A percentile compares a stretch with the other conserved stretches of the same genome.
Evolutionary conservation across 37 sponge, comb jelly and placozoan genomes (phyloP).

Genomic region (Theonella swinhoei): DNA sequence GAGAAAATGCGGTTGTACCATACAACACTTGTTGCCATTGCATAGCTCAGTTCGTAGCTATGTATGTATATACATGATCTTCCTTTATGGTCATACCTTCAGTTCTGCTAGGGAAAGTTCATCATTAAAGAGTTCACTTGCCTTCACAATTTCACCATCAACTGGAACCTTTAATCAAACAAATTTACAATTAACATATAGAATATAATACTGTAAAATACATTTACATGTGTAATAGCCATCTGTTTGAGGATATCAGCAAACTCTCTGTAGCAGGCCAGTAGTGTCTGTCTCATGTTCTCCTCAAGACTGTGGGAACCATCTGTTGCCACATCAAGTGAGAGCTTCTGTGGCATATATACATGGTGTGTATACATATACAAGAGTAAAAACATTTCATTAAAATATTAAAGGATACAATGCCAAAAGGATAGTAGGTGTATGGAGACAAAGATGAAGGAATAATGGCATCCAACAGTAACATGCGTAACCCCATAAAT

Average conservation of each 20-base stretch:
- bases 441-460: too few species aligned
- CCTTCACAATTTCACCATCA: conserved; percentile 73
- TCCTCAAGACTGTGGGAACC: conserved; percentile 79
- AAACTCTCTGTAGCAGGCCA: conserved; percentile 77
- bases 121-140: conserved; percentile 58
- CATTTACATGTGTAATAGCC: conserved; percentile 66
- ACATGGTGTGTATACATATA: too few species aligned
- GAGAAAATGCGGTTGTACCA: too few species aligned
- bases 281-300: conserved; percentile 79
- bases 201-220: neutral
- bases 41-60: too few species aligned
- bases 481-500: too few species aligned
- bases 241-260: conserved; percentile 63
- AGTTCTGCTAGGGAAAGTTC: conserved; percentile 68
- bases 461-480: too few species aligned
- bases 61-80: too few species aligned
- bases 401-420: neutral
- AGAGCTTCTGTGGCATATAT: conserved; percentile 8
- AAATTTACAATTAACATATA: neutral
- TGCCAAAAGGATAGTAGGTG: too few species aligned
- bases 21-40: too few species aligned
- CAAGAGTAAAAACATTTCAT: too few species aligned
- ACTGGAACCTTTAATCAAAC: conserved; percentile 53
- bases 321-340: conserved; percentile 66
- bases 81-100: too few species aligned